Conservation (phyloP, 2,113 vertebrate species). For the Protomyctophum bolini region DNA sequence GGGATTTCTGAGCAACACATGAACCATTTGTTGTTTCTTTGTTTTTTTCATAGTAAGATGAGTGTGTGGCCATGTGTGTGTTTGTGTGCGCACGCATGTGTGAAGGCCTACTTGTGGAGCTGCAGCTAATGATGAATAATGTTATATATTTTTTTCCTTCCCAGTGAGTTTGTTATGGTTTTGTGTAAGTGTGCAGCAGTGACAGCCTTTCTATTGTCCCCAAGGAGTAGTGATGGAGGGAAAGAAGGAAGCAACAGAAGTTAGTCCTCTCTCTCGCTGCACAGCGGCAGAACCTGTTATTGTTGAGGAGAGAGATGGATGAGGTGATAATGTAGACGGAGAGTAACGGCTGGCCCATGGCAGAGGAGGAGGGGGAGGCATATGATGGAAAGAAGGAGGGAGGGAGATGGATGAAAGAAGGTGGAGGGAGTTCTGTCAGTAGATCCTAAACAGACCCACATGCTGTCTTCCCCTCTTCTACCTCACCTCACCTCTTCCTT, state of each 20-base stretch:
- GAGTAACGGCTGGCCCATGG: constrained; percentile 18
- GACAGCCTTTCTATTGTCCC: constrained; percentile 45
- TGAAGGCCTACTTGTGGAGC: background rate
- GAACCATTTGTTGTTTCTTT: constrained; percentile 8
- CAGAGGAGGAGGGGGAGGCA: constrained; percentile 30
- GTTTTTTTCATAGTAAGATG: background rate
- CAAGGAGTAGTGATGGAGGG: constrained; percentile 32
- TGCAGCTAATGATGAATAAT: background rate
- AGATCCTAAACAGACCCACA: constrained; percentile 27
- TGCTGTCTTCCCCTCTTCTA: constrained; percentile 53
- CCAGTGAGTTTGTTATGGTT: constrained; percentile 14
- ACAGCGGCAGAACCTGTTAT: constrained; percentile 64
- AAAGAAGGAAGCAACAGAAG: constrained; percentile 59
- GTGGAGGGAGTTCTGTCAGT: constrained; percentile 47
- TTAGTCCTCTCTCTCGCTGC: constrained; percentile 61
- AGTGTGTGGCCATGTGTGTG: background rate
- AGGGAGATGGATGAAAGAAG: constrained; percentile 20
- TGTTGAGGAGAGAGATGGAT: constrained; percentile 65
- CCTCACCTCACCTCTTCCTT: background rate
- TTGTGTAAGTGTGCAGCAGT: constrained; percentile 17
- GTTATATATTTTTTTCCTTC: background rate
- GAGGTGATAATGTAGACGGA: constrained; percentile 51
- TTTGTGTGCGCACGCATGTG: background rate
- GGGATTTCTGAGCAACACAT: constrained; percentile 23
- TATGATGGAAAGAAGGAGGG: background rate